A percentile compares a stretch with the other conserved stretches of the same genome.
phyloP scores from a whole-genome alignment of 2,113 vertebrate genomes.

The Mirza zaza region DNA sequence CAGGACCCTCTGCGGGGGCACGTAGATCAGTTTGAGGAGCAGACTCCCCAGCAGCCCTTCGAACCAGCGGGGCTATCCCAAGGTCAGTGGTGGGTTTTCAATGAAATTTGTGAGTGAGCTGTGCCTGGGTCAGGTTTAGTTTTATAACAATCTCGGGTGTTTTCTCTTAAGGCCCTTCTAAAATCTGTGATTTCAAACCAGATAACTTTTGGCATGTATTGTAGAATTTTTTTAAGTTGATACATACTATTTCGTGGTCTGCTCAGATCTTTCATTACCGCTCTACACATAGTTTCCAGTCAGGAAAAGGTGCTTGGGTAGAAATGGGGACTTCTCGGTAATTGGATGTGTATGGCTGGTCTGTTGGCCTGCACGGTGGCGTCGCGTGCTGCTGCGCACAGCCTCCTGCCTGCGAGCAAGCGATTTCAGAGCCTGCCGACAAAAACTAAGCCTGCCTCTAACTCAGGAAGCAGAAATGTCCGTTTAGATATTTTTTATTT shows the following conservation, averaged over 20 bases:
- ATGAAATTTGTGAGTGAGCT: not conserved
- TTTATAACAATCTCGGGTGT: not conserved
- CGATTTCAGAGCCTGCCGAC: not conserved
- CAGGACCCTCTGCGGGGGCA: conserved; percentile 44
- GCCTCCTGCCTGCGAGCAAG: too few species aligned
- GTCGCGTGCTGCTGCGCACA: not conserved
- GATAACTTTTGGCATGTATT: not conserved
- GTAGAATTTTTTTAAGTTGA: not conserved
- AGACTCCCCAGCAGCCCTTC: conserved; percentile 42
- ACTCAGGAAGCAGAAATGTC: not conserved
- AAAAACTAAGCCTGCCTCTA: not conserved
- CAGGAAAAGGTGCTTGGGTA: not conserved
- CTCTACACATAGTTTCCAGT: not conserved
- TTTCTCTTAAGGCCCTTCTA: not conserved
- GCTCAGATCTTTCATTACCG: not conserved
- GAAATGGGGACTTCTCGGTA: not conserved
- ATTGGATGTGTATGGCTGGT: fast-evolving
- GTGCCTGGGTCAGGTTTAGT: not conserved
- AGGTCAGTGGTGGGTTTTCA: conserved; percentile 49
- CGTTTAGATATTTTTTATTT: not conserved
- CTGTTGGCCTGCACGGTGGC: fast-evolving
- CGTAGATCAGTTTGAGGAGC: conserved; percentile 68
- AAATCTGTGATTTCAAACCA: not conserved
- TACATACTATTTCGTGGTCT: not conserved
- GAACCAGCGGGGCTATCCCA: conserved; percentile 53